Conservation (phyloP, 2,797 vertebrate genomes). For the Macroramphosus scolopax region DNA sequence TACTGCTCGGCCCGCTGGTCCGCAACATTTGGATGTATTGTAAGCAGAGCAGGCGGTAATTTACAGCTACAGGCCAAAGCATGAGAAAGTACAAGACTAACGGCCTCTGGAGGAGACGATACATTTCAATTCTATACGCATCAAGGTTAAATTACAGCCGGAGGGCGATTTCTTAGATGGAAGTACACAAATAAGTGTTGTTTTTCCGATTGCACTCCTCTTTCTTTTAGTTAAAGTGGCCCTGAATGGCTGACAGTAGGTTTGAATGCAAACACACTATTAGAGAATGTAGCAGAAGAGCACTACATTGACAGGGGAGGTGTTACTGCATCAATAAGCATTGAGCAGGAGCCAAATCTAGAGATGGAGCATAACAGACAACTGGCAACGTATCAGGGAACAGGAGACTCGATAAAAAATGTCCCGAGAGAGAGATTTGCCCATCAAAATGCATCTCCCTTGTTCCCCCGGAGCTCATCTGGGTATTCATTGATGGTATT, state of each 20-base stretch:
- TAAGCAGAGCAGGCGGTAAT: constrained; percentile 24
- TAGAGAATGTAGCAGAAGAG: constrained; percentile 23
- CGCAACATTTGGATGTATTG: constrained; percentile 35
- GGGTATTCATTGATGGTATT: constrained; percentile 22
- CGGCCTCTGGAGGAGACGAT: constrained; percentile 34
- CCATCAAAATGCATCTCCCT: constrained; percentile 25
- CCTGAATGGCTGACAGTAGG: constrained; percentile 44
- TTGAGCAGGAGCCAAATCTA: no score
- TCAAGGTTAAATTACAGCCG: constrained; percentile 50
- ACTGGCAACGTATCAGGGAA: constrained; percentile 27
- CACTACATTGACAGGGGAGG: constrained; percentile 35
- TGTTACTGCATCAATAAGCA: constrained; percentile 49
- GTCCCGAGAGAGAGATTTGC: constrained; percentile 23
- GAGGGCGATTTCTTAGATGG: constrained; percentile 47
- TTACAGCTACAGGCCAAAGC: constrained; percentile 21
- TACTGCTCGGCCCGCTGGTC: constrained; percentile 33
- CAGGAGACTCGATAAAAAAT: constrained; percentile 22
- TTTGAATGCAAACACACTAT: constrained; percentile 51
- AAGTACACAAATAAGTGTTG: constrained; percentile 31
- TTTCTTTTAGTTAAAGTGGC: constrained; percentile 48
- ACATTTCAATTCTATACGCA: constrained; percentile 42
- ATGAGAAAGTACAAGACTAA: constrained; percentile 27
- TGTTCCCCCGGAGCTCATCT: constrained; percentile 8
- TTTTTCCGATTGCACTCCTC: constrained; percentile 44
- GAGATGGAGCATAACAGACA: constrained; percentile 33